Conservation (phyloP, 2,797 vertebrate genomes). For the Bufotes viridis region DNA sequence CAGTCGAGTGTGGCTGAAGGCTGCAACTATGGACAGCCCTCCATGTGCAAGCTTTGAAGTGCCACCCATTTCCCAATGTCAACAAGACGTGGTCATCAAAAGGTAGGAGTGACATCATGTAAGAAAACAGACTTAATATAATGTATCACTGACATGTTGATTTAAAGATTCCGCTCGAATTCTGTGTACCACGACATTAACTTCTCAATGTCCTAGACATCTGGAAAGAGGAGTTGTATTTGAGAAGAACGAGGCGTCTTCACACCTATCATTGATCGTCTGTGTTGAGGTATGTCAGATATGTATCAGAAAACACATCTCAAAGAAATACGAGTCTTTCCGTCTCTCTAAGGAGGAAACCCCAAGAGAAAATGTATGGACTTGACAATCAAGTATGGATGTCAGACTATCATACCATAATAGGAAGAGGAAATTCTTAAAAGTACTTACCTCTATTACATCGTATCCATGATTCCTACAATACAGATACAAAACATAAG, state of each 20-base stretch:
- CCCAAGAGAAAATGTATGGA: not conserved
- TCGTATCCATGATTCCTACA: conserved; percentile 60
- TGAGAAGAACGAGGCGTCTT: too few relatives aligned
- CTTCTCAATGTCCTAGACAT: not conserved
- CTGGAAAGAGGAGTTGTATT: not conserved
- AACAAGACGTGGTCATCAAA: not conserved
- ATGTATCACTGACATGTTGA: not conserved
- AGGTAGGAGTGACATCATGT: not conserved
- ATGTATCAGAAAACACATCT: not conserved
- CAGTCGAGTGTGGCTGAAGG: not conserved
- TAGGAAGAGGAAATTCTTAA: not conserved
- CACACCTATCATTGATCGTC: not conserved
- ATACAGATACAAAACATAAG: not conserved
- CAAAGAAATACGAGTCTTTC: not conserved
- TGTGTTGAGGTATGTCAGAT: not conserved
- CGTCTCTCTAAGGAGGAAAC: not conserved
- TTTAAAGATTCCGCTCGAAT: not conserved
- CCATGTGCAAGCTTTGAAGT: not conserved
- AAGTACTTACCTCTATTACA: conserved; percentile 55
- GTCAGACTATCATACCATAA: not conserved
- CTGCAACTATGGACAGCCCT: not conserved
- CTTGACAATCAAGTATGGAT: not conserved
- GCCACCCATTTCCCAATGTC: not conserved
- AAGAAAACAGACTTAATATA: not conserved
- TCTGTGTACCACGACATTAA: not conserved